Evolutionary conservation across 2,888 invertebrate species (phyloP), one percentile per base, ranked within the genome.

Genomic region (Dermolepida albohirtum): DNA sequence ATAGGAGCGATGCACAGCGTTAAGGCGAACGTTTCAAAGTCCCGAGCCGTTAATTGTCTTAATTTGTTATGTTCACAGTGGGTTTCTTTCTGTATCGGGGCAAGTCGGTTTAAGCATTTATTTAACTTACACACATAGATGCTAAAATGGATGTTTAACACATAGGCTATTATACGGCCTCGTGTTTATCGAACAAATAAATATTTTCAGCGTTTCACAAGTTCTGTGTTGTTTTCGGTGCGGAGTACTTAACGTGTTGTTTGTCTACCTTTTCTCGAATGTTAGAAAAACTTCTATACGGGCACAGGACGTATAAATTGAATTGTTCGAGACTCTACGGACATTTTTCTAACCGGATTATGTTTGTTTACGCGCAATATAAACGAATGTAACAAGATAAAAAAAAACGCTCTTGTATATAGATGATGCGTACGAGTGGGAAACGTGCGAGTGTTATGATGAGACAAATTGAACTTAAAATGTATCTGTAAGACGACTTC

Each of bases 11-110:
- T 62, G 75, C 75, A 74, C 73, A 71, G 34, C 71, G 71, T 71
- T 73, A 73, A 73, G 74, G 76, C 71, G 73, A 75, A 75, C 73
- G 75, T 76, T 74, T 73, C 74, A 77, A 77, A 79, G 78, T 74
- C 73, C 67, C 34, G 34, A 74, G 75, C 78, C 77, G 76, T 78
- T 79, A 79, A 79, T 80, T 79, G 76, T 78, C 76, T 78, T 79
- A 79, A 80, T 80, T 79, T 75, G 76, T 79, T 77, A 74, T 74
- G 75, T 74, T 77, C 77, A 78, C 73, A 72, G 73, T 73, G 73
- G 74, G 74, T 75, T 76, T 75, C 75, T 74, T 74, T 73, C 71
- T 73, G 34, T 34, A 34, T 73, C 74, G 71, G 72, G 74, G 72
- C 73, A 73, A 75, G 74, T 75, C 71, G 68, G 77, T 74, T 76